Conservation (phyloP, 2,797 vertebrate genomes). For the Pampus argenteus region DNA sequence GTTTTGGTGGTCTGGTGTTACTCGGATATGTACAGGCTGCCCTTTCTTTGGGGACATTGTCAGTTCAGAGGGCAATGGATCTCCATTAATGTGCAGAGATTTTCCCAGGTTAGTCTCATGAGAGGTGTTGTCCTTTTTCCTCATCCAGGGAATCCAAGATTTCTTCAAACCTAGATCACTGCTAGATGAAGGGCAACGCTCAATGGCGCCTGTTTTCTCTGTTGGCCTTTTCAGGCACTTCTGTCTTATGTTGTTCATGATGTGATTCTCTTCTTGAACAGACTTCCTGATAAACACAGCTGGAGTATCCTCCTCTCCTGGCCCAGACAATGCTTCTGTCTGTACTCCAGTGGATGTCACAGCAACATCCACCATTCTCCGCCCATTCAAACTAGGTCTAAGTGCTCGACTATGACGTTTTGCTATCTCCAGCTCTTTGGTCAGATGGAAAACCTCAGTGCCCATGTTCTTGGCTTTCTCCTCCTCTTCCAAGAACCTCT, state of each 20-base stretch:
- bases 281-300: constrained; percentile 97
- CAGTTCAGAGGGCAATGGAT: constrained; percentile 83
- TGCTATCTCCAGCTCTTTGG: constrained; percentile 93
- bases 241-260: constrained; percentile 96
- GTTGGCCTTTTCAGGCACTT: constrained; percentile 90
- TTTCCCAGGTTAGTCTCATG: constrained; percentile 85
- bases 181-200: constrained; percentile 90
- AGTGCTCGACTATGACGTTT: constrained; percentile 94
- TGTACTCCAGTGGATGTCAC: constrained; percentile 93
- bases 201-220: constrained; percentile 87
- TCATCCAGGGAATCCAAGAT: constrained; percentile 99
- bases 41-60: constrained; percentile 92
- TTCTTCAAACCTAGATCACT: constrained; percentile 92
- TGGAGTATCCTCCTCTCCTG: constrained; percentile 92
- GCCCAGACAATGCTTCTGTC: constrained; percentile 87
- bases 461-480: constrained; percentile 94
- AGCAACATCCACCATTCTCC: constrained; percentile 93
- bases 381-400: constrained; percentile 92
- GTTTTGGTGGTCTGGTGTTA: constrained; percentile 95
- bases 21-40: constrained; percentile 94
- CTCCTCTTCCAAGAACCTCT: constrained; percentile 94
- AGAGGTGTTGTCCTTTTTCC: constrained; percentile 88
- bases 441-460: constrained; percentile 92
- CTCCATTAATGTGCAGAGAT: constrained; percentile 80
- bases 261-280: constrained; percentile 97